Conservation (phyloP, 1,140 invertebrate species). For the Leptestheria dahalacensis region DNA sequence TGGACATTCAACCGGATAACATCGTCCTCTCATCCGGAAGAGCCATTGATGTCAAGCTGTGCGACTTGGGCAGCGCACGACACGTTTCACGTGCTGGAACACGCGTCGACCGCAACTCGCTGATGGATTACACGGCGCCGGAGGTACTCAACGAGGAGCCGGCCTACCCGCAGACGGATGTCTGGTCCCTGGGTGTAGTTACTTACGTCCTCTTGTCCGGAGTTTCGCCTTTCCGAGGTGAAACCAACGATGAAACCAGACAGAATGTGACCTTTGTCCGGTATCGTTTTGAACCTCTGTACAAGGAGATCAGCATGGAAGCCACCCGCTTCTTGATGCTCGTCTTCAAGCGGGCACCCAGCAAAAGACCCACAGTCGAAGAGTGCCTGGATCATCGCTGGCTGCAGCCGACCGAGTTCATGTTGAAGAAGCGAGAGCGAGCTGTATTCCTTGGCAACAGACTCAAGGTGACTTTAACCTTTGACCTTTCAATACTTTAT, state of each 20-base stretch:
- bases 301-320: constrained; percentile 86
- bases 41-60: constrained; percentile 67
- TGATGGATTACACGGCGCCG: constrained; percentile 44
- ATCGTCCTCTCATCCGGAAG: constrained; percentile 82
- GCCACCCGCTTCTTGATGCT: constrained; percentile 86
- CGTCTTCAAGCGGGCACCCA: constrained; percentile 79
- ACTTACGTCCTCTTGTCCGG: constrained; percentile 90
- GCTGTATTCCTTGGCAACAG: constrained; percentile 67
- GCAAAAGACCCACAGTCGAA: constrained; percentile 80
- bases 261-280: constrained; percentile 85
- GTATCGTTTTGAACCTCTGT: constrained; percentile 86
- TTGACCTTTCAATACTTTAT: background rate
- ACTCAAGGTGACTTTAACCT: constrained; percentile 28
- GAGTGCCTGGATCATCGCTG: constrained; percentile 92
- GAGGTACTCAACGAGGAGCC: constrained; percentile 77
- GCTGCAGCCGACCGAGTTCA: constrained; percentile 76
- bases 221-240: constrained; percentile 75
- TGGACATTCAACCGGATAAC: constrained; percentile 92
- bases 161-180: constrained; percentile 75
- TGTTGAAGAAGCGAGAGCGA: constrained; percentile 80
- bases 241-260: constrained; percentile 63
- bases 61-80: constrained; percentile 76
- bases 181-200: constrained; percentile 89
- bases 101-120: constrained; percentile 9
- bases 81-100: constrained; percentile 51